Conservation (phyloP, 2,113 vertebrate species). For the Hippocampus comes region DNA sequence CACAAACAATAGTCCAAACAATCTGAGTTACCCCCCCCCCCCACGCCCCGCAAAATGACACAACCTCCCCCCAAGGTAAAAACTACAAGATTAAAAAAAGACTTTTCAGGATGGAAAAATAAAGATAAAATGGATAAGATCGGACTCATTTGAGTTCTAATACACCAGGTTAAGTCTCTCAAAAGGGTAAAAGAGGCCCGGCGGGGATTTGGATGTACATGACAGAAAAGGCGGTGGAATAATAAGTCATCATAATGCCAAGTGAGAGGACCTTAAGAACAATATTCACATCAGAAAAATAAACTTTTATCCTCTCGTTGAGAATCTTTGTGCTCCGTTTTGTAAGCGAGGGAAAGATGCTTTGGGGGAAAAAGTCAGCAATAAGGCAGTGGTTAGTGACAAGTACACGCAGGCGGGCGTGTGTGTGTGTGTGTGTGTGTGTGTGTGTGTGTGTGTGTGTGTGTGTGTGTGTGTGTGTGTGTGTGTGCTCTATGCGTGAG, state of each 20-base stretch:
- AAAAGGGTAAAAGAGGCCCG: constrained; percentile 35
- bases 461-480: constrained; percentile 10
- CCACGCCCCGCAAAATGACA: constrained; percentile 66
- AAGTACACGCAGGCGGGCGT: constrained; percentile 17
- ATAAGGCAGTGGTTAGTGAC: constrained; percentile 76
- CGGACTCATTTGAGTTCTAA: constrained; percentile 68
- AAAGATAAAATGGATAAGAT: constrained; percentile 57
- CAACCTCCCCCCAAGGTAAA: constrained; percentile 47
- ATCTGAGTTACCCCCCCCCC: constrained; percentile 31
- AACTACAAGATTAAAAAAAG: constrained; percentile 58
- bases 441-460: constrained; percentile 11
- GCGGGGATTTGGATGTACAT: constrained; percentile 43
- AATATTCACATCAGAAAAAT: constrained; percentile 64
- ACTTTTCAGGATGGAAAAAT: constrained; percentile 66
- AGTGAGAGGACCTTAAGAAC: constrained; percentile 36
- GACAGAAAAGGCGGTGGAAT: constrained; percentile 56
- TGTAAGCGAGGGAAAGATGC: constrained; percentile 14
- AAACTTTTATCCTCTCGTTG: constrained; percentile 39
- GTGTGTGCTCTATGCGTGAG: constrained; percentile 9
- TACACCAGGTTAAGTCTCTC: constrained; percentile 63
- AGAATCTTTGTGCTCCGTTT: constrained; percentile 44
- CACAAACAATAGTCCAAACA: constrained; percentile 69
- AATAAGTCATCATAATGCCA: constrained; percentile 53
- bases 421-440: constrained; percentile 22
- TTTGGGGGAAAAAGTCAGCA: constrained; percentile 44